phyloP scores from a whole-genome alignment of 2,113 vertebrate genomes.

The Zosterops hypoxanthus region DNA sequence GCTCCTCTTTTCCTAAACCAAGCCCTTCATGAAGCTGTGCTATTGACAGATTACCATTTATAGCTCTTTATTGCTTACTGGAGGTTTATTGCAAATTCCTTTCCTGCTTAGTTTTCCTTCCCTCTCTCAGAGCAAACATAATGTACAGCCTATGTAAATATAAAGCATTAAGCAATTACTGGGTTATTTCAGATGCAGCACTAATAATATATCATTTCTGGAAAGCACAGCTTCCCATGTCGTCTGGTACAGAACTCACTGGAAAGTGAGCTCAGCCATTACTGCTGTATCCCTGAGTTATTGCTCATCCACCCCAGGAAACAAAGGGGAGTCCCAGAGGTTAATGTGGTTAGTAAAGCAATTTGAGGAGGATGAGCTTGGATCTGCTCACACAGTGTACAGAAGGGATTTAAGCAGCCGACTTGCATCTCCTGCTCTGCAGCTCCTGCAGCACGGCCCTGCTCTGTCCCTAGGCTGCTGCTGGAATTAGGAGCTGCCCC shows the following conservation, averaged over 20 bases:
- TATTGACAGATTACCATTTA: slow-evolving; percentile 51
- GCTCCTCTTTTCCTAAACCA: neutral
- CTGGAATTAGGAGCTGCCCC: neutral
- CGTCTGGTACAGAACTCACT: neutral
- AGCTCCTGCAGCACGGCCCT: neutral
- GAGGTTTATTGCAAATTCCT: slow-evolving; percentile 43
- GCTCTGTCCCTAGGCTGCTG: neutral
- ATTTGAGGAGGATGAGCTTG: slow-evolving; percentile 35
- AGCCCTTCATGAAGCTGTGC: neutral
- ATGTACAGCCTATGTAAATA: slow-evolving; percentile 58
- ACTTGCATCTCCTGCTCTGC: neutral
- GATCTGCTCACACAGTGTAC: slow-evolving; percentile 29
- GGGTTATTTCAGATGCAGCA: slow-evolving; percentile 47
- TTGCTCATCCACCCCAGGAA: slow-evolving; percentile 36
- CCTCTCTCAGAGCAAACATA: slow-evolving; percentile 42
- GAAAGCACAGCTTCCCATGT: neutral
- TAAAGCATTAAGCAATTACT: slow-evolving; percentile 66
- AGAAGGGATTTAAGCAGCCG: slow-evolving; percentile 27
- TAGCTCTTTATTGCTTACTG: slow-evolving; percentile 48
- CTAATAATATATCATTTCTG: slow-evolving; percentile 49
- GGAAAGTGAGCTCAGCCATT: slow-evolving; percentile 16
- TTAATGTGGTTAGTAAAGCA: slow-evolving; percentile 56
- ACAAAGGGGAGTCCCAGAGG: slow-evolving; percentile 45
- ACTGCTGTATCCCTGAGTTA: slow-evolving; percentile 11
- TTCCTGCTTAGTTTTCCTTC: slow-evolving; percentile 9